A percentile compares a stretch with the other conserved stretches of the same genome.
phyloP scores from a whole-genome alignment of 1,140 invertebrate genomes.

The Maniola jurtina region DNA sequence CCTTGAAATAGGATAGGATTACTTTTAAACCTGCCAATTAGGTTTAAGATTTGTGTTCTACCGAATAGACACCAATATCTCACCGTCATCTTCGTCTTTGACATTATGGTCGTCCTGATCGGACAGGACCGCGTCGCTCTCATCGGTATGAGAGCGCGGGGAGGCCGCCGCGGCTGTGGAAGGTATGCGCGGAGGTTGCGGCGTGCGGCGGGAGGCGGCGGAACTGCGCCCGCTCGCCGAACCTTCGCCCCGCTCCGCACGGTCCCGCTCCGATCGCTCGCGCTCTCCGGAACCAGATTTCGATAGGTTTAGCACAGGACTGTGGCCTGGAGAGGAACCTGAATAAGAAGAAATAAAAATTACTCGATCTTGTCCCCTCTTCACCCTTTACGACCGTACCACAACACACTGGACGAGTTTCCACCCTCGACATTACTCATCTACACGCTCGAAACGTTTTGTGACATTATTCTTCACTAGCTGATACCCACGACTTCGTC shows the following conservation, averaged over 20 bases:
- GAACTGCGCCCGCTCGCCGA: constrained; percentile 79
- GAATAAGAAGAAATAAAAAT: constrained; percentile 19
- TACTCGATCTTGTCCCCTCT: too few species aligned
- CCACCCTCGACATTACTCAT: too few species aligned
- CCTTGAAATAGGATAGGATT: too few species aligned
- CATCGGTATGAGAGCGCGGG: constrained; percentile 84
- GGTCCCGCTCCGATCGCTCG: constrained; percentile 67
- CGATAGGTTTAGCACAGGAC: constrained; percentile 93
- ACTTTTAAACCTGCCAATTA: too few species aligned
- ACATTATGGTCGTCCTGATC: constrained; percentile 89
- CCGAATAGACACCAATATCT: constrained; percentile 30
- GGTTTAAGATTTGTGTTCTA: too few species aligned
- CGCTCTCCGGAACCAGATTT: constrained; percentile 88
- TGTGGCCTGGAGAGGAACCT: constrained; percentile 93
- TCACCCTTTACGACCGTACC: too few species aligned
- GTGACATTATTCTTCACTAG: too few species aligned
- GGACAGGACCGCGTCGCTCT: constrained; percentile 83
- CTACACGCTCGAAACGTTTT: too few species aligned
- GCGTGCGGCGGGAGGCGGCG: constrained; percentile 77
- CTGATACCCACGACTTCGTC: too few species aligned
- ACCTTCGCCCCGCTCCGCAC: constrained; percentile 76
- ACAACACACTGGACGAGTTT: too few species aligned
- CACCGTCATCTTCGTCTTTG: constrained; percentile 92
- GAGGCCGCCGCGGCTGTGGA: constrained; percentile 78
- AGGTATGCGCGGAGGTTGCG: constrained; percentile 68